These are phyloP conservation scores for Exaiptasia diaphana DNA, from an alignment of 64 coral and sea anemone species.

Conservation along the genomic window DNA sequence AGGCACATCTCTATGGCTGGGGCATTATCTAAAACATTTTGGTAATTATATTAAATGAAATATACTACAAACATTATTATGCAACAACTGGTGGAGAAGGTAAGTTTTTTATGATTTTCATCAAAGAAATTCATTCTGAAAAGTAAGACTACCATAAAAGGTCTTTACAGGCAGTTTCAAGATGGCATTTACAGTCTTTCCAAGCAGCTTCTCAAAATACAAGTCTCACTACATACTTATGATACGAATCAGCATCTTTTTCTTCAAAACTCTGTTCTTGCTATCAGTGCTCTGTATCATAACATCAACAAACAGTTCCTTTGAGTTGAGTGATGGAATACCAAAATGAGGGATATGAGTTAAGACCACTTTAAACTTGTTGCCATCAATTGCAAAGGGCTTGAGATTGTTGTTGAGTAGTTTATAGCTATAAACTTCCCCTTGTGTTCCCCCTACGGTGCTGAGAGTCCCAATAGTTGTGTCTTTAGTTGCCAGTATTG, in stretches of 20 bases:
- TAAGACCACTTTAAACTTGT: conserved; percentile 21
- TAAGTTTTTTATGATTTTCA: no score
- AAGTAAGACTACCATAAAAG: no score
- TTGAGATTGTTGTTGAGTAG: conserved; percentile 28
- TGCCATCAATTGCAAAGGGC: conserved; percentile 54
- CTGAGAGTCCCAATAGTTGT: conserved; percentile 48
- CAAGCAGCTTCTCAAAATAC: not conserved
- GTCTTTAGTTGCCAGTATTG: conserved; percentile 43
- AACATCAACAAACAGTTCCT: not conserved
- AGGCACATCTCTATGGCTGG: conserved; percentile 22
- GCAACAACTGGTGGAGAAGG: no score
- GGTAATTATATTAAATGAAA: no score
- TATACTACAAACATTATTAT: no score
- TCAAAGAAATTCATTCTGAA: no score
- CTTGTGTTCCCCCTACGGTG: conserved; percentile 21
- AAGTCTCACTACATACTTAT: not conserved
- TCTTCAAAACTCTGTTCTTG: not conserved
- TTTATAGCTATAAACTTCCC: conserved; percentile 53
- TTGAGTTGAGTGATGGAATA: not conserved
- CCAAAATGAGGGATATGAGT: not conserved
- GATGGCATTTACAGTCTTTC: no score
- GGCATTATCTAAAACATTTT: conserved; percentile 18
- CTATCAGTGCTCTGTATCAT: not conserved
- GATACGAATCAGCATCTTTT: not conserved
- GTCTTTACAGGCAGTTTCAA: no score